These are phyloP conservation scores for Silurus lanzhouensis DNA, from an alignment of 2,797 vertebrate species.

Conservation along the genomic window DNA sequence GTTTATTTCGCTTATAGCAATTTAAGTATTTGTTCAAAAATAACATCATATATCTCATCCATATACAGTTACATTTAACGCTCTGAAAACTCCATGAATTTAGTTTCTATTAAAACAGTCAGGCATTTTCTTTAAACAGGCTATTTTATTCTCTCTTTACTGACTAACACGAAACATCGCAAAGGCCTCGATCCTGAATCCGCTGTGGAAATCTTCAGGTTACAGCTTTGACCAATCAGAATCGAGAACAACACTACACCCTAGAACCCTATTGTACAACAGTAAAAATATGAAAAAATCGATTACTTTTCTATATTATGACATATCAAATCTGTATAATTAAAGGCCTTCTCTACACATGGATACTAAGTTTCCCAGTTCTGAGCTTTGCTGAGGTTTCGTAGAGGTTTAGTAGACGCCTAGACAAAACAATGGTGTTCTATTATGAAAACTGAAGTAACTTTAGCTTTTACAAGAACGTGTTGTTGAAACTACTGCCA, in stretches of 20 bases:
- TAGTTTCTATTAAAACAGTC: neutral
- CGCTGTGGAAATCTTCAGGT: neutral
- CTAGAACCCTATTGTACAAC: neutral
- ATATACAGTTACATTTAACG: neutral
- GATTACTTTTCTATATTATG: neutral
- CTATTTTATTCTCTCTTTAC: neutral
- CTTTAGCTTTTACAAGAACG: neutral
- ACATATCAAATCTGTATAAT: neutral
- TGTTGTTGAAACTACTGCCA: neutral
- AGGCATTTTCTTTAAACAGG: neutral
- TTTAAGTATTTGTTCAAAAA: neutral
- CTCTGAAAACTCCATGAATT: neutral
- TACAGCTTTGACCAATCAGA: neutral
- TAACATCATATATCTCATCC: neutral
- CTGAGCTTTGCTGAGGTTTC: neutral
- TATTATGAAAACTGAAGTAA: neutral
- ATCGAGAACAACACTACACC: neutral
- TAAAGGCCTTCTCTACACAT: neutral
- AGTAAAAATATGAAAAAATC: neutral
- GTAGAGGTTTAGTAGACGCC: neutral
- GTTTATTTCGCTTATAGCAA: neutral
- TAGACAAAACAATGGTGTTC: neutral
- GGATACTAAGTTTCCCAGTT: neutral
- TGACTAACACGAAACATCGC: neutral
- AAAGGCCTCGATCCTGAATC: neutral